Percentiles rank a stretch among this genome's conserved stretches.
These are phyloP conservation scores for Tiliacea citrago DNA, from an alignment of 2,888 invertebrate species.

Conservation along the genomic window DNA sequence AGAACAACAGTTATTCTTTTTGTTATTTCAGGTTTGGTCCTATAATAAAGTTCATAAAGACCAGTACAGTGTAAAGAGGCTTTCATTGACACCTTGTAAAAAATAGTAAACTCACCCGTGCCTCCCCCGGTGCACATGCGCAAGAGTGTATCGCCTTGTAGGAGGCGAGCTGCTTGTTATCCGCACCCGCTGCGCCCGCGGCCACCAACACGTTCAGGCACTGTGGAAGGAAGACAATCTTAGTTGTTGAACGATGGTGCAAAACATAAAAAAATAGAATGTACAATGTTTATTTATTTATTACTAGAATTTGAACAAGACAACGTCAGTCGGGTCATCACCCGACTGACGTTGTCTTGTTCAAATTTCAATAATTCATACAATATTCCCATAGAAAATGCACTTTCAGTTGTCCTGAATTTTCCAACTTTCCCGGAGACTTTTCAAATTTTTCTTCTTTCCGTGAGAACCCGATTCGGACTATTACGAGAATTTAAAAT, in stretches of 20 bases:
- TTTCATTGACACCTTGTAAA: neutral
- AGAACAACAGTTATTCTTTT: neutral
- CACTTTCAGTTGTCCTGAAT: neutral
- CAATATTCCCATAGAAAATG: neutral
- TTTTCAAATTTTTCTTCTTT: neutral
- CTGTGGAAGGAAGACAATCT: conserved; percentile 83
- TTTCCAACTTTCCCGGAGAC: neutral
- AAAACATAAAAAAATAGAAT: neutral
- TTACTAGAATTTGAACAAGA: too few relatives aligned
- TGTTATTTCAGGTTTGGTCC: neutral
- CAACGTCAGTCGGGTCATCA: too few relatives aligned
- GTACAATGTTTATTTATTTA: too few relatives aligned
- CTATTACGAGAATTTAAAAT: neutral
- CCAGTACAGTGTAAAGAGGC: neutral
- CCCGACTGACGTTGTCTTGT: too few relatives aligned
- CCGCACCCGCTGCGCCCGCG: conserved; percentile 92
- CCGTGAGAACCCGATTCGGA: too few relatives aligned
- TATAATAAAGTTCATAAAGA: neutral
- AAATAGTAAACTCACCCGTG: conserved; percentile 81
- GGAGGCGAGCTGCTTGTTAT: conserved; percentile 83
- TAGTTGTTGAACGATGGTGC: neutral
- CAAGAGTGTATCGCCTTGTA: conserved; percentile 88
- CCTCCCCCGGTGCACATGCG: conserved; percentile 86
- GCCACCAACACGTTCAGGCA: conserved; percentile 95
- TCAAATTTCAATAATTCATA: neutral